Base-by-base conservation (phyloP, 1,140 invertebrate genomes). In the Aradophagus sp. region DNA sequence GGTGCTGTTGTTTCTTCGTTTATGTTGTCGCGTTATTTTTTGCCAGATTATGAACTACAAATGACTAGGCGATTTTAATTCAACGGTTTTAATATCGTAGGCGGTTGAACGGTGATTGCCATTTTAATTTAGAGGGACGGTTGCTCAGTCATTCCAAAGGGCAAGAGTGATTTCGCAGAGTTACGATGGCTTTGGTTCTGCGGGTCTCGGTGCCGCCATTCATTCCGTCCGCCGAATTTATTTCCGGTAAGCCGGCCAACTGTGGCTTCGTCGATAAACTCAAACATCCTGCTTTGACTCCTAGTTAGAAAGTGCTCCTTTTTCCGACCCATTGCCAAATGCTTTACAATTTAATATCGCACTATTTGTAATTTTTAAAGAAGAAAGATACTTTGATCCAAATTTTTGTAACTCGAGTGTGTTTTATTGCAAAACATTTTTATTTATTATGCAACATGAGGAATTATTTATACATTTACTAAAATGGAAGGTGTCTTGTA, bases 81-180 rank as follows among this genome's bases (percentile, higher is more conserved):
- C 5, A 8, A 47, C 10, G 14, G 29, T 39, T 44, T 44, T 27
- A 52, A 62, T 52, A 62, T 36, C 58, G 8, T 41, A 29, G 31
- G 38, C 26, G 47, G 14, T 19, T 31, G 23, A 11, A 48, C 36
- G 45, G 70, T 81, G 79, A 80, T 81, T 80, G 76, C 68, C 73
- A 67, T 78, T 79, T 80, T 78, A 80, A 81, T 80, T 73, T 72
- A 34, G 32, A 39, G 48, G 41, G 53, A 69, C 66, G 20, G 17
- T n/a, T 44, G 20, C 44, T 34, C 32, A 31, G 58, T 44, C 69
- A 72, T 71, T 72, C 68, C 53, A 27, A 11, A 16, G 31, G 15
- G 41, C 14, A 14, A 36, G 16, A 1, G 16, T 20, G 39, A 12
- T 15, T 39, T 8, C 27, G 15, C 26, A 61, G 53, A 77, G 69